Conservation (phyloP, 2,888 invertebrate genomes). For the Eudemis profundana region DNA sequence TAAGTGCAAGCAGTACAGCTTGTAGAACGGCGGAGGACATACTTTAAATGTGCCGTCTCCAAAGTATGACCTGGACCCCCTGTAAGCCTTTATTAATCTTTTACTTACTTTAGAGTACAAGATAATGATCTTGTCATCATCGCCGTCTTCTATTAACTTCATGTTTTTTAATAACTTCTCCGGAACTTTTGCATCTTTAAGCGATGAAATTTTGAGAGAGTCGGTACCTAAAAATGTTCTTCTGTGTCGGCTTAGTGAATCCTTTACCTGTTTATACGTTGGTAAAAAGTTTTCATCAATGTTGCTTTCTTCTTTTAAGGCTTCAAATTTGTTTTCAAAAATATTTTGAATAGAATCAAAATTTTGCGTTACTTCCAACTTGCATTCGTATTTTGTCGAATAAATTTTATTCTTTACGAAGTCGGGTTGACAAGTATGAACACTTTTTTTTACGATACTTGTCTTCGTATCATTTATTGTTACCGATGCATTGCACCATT, state of each 20-base stretch:
- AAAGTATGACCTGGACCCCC: slow-evolving; percentile 1
- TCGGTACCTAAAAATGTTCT: slow-evolving; percentile 4
- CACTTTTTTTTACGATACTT: slow-evolving; percentile 1
- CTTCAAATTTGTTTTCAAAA: slow-evolving; percentile 6
- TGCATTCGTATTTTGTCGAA: slow-evolving; percentile 8
- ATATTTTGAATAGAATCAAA: slow-evolving; percentile 14
- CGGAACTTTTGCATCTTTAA: slow-evolving; percentile 12
- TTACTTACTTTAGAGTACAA: slow-evolving; percentile 12
- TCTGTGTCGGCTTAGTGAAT: slow-evolving; percentile 14
- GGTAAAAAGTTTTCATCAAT: slow-evolving; percentile 6
- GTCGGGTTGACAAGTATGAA: slow-evolving; percentile 13
- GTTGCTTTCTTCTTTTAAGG: slow-evolving; percentile 8
- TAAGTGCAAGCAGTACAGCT: slow-evolving; percentile 29
- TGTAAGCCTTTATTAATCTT: slow-evolving; percentile 11
- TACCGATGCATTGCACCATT: slow-evolving; percentile 12
- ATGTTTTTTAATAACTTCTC: slow-evolving; percentile 12
- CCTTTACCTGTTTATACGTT: slow-evolving; percentile 13
- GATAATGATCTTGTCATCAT: slow-evolving; percentile 16
- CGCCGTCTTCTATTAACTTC: slow-evolving; percentile 11
- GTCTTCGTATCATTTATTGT: slow-evolving; percentile 15
- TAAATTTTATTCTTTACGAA: slow-evolving; percentile 13
- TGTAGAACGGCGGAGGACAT: slow-evolving; percentile 8
- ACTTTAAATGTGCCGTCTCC: slow-evolving; percentile 1
- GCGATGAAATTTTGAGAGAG: slow-evolving; percentile 9
- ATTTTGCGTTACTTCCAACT: slow-evolving; percentile 14